phyloP scores from a whole-genome alignment of 2,797 vertebrate species.

The Sorex maritimensis region DNA sequence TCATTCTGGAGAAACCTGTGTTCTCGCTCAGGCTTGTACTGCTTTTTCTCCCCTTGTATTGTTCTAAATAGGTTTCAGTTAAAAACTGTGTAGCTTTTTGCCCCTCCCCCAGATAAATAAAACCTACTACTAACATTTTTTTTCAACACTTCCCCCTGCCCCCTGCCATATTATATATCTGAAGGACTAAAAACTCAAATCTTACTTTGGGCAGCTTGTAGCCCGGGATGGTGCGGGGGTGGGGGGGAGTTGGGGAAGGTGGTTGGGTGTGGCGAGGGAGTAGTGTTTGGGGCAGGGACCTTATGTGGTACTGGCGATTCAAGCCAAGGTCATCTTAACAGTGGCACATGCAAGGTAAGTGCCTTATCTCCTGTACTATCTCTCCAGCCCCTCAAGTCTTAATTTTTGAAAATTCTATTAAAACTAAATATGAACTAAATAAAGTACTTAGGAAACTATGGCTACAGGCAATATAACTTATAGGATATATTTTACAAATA shows the following conservation, averaged over 20 bases:
- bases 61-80: too few relatives aligned
- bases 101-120: background rate
- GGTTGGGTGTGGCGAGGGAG: too few relatives aligned
- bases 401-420: constrained; percentile 47
- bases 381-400: background rate
- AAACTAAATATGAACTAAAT: constrained; percentile 17
- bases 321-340: too few relatives aligned
- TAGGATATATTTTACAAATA: constrained; percentile 48
- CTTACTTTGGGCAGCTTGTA: background rate
- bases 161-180: background rate
- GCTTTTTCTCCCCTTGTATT: too few relatives aligned
- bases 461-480: constrained; percentile 42
- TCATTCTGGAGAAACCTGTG: background rate
- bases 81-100: too few relatives aligned
- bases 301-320: too few relatives aligned
- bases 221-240: too few relatives aligned
- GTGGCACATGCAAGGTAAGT: too few relatives aligned
- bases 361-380: background rate
- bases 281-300: too few relatives aligned
- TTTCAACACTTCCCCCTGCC: background rate
- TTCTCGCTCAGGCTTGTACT: too few relatives aligned
- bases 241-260: too few relatives aligned
- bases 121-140: constrained; percentile 17
- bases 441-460: constrained; percentile 41
- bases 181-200: constrained; percentile 45